Evolutionary conservation across 2,888 invertebrate genomes (phyloP), one percentile per base, ranked within the genome.

Genomic region (Tachina grossa): DNA sequence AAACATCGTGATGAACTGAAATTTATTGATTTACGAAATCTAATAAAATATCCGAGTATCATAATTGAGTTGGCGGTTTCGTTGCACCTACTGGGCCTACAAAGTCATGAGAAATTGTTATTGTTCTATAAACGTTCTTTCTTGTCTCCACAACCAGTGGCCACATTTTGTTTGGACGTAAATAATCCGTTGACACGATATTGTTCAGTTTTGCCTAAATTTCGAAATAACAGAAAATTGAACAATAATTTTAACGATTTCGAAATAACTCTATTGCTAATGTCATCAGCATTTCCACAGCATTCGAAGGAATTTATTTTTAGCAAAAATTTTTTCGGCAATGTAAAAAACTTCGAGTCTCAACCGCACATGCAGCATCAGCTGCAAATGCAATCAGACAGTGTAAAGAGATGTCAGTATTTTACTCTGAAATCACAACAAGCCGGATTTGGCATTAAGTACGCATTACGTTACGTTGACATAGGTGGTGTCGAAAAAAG

Each of bases 191-290:
- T 68, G 39, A 16, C 71, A 2, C 68, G 80, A 14, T 88, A 84
- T 61, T 83, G 85, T 79, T 59, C 85, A 13, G 79, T 89, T 57
- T 85, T 87, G 59, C 89, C 89, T 19, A 88, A 87, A 81, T 89
- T 87, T 87, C 88, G 89, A 8, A 88, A 88, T 57, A 88, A 88
- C 74, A 74, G 59, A 45, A 85, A 87, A 39, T 79, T 89, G 47
- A 87, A 87, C 53, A 84, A 84, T 79, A 87, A 87, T 63, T 81
- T 89, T 2, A 88, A 89, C 57, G 88, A 89, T 63, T 82, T 87
- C 10, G 88, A 89, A 71, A 88, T 89, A 49, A 86, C 77, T 63
- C 76, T 89, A 3, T 69, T 88, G 39, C 51, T 87, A 45, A 76
- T 59, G 41, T 11, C 51, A 14, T n/a, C 65, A 31, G 9, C 39